phyloP scores from a whole-genome alignment of 2,113 vertebrate species.

The Phasianus colchicus region DNA sequence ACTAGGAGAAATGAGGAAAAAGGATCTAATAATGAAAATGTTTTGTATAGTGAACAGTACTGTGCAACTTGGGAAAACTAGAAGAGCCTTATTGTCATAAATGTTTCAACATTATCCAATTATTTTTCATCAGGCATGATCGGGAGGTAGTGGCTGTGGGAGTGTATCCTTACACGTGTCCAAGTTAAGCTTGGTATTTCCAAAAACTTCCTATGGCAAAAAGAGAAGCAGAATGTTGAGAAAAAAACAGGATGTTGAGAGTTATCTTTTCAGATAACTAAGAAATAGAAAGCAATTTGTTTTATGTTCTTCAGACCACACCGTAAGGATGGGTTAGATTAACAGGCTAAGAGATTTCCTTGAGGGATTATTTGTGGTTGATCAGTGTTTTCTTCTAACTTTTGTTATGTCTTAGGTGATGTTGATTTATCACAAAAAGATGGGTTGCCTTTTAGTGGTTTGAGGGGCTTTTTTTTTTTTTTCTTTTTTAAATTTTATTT shows the following conservation, averaged over 20 bases:
- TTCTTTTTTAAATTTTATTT: not conserved
- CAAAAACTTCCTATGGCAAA: not conserved
- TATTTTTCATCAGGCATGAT: not conserved
- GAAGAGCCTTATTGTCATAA: not conserved
- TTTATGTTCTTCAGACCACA: not conserved
- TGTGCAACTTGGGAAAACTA: not conserved
- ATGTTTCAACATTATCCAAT: not conserved
- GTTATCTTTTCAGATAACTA: not conserved
- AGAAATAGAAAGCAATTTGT: not conserved
- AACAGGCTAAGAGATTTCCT: not conserved
- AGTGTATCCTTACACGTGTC: not conserved
- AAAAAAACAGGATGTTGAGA: not conserved
- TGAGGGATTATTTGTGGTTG: not conserved
- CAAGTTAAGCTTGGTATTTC: not conserved
- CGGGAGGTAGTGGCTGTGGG: accelerated
- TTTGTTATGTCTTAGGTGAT: not conserved
- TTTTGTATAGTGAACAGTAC: not conserved
- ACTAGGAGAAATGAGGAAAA: not conserved
- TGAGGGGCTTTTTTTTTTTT: not conserved
- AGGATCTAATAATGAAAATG: not conserved
- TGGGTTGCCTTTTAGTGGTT: not conserved
- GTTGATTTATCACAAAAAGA: not conserved
- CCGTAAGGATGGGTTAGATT: not conserved
- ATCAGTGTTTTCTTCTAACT: not conserved
- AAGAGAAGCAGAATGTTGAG: not conserved